A percentile compares a stretch with the other conserved stretches of the same genome.
phyloP scores from a whole-genome alignment of 2,888 invertebrate species.

The Allacma fusca region DNA sequence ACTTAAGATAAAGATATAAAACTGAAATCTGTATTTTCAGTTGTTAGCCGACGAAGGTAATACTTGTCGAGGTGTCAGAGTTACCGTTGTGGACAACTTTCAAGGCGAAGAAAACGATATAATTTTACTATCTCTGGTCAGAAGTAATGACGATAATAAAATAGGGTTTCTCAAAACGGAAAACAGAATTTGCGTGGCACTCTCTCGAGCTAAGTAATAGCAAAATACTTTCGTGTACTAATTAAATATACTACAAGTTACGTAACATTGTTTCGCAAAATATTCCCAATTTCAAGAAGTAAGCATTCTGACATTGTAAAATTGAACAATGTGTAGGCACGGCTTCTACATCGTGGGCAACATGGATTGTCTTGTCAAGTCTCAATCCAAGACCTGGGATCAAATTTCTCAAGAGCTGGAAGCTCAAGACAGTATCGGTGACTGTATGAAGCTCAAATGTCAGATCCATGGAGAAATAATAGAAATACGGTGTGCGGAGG shows the following conservation, averaged over 20 bases:
- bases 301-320: too few species aligned
- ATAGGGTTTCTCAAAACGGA: slow-evolving; percentile 76
- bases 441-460: slow-evolving; percentile 54
- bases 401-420: slow-evolving; percentile 57
- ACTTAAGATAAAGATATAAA: too few species aligned
- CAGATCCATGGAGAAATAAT: slow-evolving; percentile 52
- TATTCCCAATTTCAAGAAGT: too few species aligned
- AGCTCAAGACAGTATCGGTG: slow-evolving; percentile 50
- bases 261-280: too few species aligned
- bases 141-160: slow-evolving; percentile 73
- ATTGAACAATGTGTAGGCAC: too few species aligned
- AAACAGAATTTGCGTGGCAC: slow-evolving; percentile 79
- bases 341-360: slow-evolving; percentile 81
- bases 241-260: too few species aligned
- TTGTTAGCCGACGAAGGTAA: not conserved
- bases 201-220: slow-evolving; percentile 72
- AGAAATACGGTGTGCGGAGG: slow-evolving; percentile 30
- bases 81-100: slow-evolving; percentile 79
- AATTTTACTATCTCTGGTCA: slow-evolving; percentile 79
- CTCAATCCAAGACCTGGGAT: slow-evolving; percentile 58
- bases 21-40: not conserved
- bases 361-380: slow-evolving; percentile 61
- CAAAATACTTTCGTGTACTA: too few species aligned
- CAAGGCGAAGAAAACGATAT: slow-evolving; percentile 84
- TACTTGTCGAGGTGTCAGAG: slow-evolving; percentile 68